Evolutionary conservation across 2,113 vertebrate species (phyloP).

Genomic region (Puffinus mauretanicus): DNA sequence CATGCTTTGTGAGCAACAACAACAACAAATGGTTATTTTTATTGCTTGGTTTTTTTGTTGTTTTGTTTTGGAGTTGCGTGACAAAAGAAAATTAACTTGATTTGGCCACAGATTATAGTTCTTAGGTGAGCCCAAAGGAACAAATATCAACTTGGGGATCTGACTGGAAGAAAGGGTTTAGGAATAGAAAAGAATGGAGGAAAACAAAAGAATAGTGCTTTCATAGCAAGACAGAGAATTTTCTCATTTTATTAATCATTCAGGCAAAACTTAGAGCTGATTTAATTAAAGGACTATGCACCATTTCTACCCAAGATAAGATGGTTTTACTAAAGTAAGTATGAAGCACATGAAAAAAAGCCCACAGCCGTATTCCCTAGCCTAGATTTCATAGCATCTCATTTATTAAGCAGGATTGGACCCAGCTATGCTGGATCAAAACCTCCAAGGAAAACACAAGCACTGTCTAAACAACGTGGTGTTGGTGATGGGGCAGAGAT

Average conservation of each 20-base stretch:
- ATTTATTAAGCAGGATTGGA: background rate
- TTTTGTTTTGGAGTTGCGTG: constrained; percentile 33
- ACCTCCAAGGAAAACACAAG: background rate
- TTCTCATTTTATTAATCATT: constrained; percentile 60
- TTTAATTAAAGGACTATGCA: constrained; percentile 53
- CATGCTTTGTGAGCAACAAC: constrained; percentile 38
- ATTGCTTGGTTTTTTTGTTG: constrained; percentile 10
- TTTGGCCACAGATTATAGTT: constrained; percentile 48
- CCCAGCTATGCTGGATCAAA: background rate
- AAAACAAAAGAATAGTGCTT: background rate
- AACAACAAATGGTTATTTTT: constrained; percentile 46
- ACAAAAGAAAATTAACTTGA: constrained; percentile 55
- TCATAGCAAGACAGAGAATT: background rate
- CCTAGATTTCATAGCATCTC: background rate
- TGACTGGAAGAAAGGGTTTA: constrained; percentile 4
- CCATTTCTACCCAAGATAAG: constrained; percentile 31
- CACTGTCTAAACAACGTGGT: background rate
- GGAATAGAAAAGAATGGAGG: background rate
- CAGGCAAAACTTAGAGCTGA: constrained; percentile 33
- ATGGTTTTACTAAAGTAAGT: constrained; percentile 20
- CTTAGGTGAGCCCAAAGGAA: constrained; percentile 52
- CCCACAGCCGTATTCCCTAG: background rate
- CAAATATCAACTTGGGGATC: constrained; percentile 26
- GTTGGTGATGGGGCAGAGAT: background rate
- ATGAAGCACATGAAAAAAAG: background rate